Conservation (phyloP, 2,797 vertebrate species). For the Pelodytes ibericus region DNA sequence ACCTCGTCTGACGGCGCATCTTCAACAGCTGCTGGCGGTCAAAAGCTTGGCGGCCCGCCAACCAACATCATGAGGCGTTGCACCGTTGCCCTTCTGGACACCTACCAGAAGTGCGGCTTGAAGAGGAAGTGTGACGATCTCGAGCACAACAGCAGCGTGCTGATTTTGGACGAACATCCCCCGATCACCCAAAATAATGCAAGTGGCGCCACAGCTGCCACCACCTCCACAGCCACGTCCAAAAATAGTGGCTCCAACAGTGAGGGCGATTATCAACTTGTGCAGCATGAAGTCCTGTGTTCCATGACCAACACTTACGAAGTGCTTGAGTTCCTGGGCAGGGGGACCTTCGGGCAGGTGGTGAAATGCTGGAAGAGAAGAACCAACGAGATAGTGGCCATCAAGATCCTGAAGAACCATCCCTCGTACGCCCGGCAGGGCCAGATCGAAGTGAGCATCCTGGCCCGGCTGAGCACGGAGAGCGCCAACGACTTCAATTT, state of each 20-base stretch:
- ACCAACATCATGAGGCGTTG: conserved; percentile 95
- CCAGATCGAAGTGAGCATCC: conserved; percentile 98
- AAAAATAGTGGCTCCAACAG: conserved; percentile 97
- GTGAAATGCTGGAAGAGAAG: conserved; percentile 99
- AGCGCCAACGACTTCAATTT: conserved; percentile 98
- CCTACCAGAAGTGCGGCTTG: conserved; percentile 99
- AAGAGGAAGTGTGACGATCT: conserved; percentile 98
- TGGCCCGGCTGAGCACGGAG: conserved; percentile 95
- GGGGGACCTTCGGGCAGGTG: conserved; percentile 97
- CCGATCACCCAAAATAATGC: conserved; percentile 94
- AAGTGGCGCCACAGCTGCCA: conserved; percentile 86
- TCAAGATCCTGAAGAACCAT: conserved; percentile 98
- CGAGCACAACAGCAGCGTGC: conserved; percentile 92
- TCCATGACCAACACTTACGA: conserved; percentile 99
- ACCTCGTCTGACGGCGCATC: conserved; percentile 92
- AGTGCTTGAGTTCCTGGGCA: conserved; percentile 94
- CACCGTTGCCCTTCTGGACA: conserved; percentile 97
- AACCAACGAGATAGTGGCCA: conserved; percentile 98
- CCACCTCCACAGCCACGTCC: conserved; percentile 91
- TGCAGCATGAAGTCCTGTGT: conserved; percentile 97
- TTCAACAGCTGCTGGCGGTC: conserved; percentile 80
- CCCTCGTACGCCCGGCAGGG: conserved; percentile 96
- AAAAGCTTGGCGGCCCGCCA: conserved; percentile 79
- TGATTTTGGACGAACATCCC: conserved; percentile 93
- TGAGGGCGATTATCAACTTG: conserved; percentile 96